Evolutionary conservation across 2,797 vertebrate species (phyloP), one percentile per base, ranked within the genome.

Genomic region (Uromys caudimaculatus): DNA sequence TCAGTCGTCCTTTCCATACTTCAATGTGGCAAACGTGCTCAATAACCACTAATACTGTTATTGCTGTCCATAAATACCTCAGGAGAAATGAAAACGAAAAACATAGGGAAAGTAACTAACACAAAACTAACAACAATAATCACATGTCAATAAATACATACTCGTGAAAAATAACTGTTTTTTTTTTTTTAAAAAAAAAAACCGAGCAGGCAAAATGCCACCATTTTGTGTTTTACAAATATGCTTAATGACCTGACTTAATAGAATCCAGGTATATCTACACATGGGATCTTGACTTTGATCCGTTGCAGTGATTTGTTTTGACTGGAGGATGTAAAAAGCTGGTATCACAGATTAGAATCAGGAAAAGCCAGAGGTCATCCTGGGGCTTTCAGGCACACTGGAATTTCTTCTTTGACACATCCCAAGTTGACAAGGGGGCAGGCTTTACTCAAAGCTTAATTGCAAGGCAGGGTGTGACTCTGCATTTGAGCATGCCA

Each of bases 341-440:
- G 83, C 24, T 89, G 52, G 5, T 11, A 85, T 95, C 9, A 38
- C 9, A 92, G 56, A 29, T 38, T 35, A 1, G 6, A n/a, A 6
- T 5, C 14, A 50, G 24, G 12, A 38, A 83, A 86, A 91, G 47
- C 13, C 5, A 86, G 4, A 84, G 44, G 1, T 38, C 32, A 38
- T 76, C 7, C 56, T 5, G 0, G 89, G 5, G 8, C 92, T 73
- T 94, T 23, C 47, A 67, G 47, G 17, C 60, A 76, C 44, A 35
- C 23, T 50, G 60, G n/a, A 24, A 58, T 58, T 81, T 92, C 41
- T 82, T 97, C 89, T 96, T 88, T 83, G 58, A 69, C 67, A 75
- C 44, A 90, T 50, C 11, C 16, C 89, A 97, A 87, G 91, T 76
- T 92, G 76, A 75, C 50, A 92, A 69, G 41, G 41, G 29, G 29